Percentiles rank a stretch among this genome's conserved stretches.
These are phyloP conservation scores for Erebia ligea DNA, from an alignment of 2,888 invertebrate species.

Conservation along the genomic window DNA sequence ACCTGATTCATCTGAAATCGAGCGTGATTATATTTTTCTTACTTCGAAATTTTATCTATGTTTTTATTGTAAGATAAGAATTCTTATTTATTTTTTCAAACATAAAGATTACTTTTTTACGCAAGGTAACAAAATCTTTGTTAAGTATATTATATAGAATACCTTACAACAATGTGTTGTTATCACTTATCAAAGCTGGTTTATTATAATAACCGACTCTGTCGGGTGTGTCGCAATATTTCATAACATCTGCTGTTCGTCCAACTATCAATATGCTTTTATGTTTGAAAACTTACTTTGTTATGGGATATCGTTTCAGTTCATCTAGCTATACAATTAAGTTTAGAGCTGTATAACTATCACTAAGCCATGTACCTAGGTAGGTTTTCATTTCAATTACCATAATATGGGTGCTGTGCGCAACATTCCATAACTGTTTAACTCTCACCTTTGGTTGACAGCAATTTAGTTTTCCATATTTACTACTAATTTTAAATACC, in stretches of 20 bases:
- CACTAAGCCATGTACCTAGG: neutral
- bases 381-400: conserved; percentile 2
- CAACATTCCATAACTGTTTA: neutral
- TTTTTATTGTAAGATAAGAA: too few species aligned
- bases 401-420: neutral
- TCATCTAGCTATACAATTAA: neutral
- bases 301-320: neutral
- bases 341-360: neutral
- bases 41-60: too few species aligned
- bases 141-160: too few species aligned
- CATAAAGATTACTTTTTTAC: too few species aligned
- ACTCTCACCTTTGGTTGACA: neutral
- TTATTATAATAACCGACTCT: neutral
- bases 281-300: neutral
- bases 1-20: too few species aligned
- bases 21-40: too few species aligned
- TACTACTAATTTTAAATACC: neutral
- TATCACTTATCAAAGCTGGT: neutral
- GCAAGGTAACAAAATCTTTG: too few species aligned
- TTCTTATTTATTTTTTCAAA: too few species aligned
- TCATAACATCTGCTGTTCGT: conserved; percentile 3
- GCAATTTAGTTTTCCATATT: neutral
- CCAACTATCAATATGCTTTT: neutral
- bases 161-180: neutral
- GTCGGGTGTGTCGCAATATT: neutral